These are phyloP conservation scores for Acleris literana DNA, from an alignment of 2,888 invertebrate species.

Conservation along the genomic window DNA sequence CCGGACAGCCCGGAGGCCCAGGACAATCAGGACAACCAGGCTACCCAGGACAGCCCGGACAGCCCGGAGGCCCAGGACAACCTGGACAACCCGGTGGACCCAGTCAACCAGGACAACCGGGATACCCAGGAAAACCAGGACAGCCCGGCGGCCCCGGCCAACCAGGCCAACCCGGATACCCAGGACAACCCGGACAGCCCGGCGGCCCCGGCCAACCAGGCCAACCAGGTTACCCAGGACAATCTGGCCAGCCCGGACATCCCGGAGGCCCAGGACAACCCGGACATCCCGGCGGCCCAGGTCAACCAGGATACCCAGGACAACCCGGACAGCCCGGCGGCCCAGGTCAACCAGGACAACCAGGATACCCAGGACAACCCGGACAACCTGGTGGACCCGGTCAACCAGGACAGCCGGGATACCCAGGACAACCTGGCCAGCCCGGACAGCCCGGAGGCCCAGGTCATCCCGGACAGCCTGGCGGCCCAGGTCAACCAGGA, in stretches of 20 bases:
- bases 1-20: conserved; percentile 39
- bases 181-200: conserved; percentile 41
- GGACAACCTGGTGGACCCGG: conserved; percentile 19
- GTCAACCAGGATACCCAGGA: conserved; percentile 27
- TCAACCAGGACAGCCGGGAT: conserved; percentile 49
- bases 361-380: conserved; percentile 42
- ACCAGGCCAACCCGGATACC: conserved; percentile 40
- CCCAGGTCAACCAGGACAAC: conserved; percentile 44
- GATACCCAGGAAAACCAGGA: conserved; percentile 50
- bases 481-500: conserved; percentile 45
- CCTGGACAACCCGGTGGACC: conserved; percentile 37
- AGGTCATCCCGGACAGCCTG: conserved; percentile 35
- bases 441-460: conserved; percentile 5
- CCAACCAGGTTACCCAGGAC: conserved; percentile 45
- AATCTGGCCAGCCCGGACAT: conserved; percentile 41
- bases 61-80: conserved; percentile 27
- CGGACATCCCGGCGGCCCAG: conserved; percentile 29
- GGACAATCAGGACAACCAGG: conserved; percentile 18
- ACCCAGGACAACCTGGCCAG: conserved; percentile 39
- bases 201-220: conserved; percentile 40
- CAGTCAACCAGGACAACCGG: conserved; percentile 38
- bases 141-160: conserved; percentile 44
- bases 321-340: conserved; percentile 39
- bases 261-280: conserved; percentile 44
- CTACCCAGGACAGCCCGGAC: conserved; percentile 15